Percentiles rank a stretch among this genome's conserved stretches.
Conservation (phyloP, 2,888 invertebrate species). For the Lacanobia wlatinum region DNA sequence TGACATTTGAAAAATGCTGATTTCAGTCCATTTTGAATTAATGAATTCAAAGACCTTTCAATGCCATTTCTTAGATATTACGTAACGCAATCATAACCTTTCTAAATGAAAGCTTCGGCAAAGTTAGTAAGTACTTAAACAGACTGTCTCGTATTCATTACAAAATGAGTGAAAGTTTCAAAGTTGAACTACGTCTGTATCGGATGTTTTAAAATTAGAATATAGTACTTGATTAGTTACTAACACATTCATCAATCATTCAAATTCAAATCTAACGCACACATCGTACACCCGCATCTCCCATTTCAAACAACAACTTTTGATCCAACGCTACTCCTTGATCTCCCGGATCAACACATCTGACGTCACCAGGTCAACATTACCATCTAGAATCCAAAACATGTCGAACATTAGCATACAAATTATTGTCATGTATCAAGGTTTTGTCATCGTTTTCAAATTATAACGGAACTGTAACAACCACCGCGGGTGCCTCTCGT, state of each 20-base stretch:
- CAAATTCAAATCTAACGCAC: conserved; percentile 23
- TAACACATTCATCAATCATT: not conserved
- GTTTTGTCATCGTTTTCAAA: conserved; percentile 64
- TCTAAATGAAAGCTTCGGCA: not conserved
- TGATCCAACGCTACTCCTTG: conserved; percentile 9
- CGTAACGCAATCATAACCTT: not conserved
- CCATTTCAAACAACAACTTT: conserved; percentile 23
- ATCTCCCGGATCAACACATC: conserved; percentile 32
- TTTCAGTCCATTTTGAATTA: conserved; percentile 13
- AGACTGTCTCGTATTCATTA: not conserved
- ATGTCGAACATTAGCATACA: conserved; percentile 61
- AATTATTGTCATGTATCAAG: conserved; percentile 65
- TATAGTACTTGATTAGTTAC: too few species aligned
- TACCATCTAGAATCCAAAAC: conserved; percentile 50
- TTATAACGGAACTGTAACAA: conserved; percentile 64
- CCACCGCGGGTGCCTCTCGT: conserved; percentile 64
- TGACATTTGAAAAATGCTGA: conserved; percentile 32
- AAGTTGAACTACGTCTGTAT: not conserved
- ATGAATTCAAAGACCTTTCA: conserved; percentile 3
- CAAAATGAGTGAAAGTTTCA: not conserved
- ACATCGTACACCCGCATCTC: not conserved
- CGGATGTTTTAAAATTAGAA: too few species aligned
- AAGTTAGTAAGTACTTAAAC: not conserved
- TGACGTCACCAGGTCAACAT: conserved; percentile 55
- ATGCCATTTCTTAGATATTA: conserved; percentile 7